These are phyloP conservation scores for Calcarius lapponicus DNA, from an alignment of 2,797 vertebrate genomes.

Conservation along the genomic window DNA sequence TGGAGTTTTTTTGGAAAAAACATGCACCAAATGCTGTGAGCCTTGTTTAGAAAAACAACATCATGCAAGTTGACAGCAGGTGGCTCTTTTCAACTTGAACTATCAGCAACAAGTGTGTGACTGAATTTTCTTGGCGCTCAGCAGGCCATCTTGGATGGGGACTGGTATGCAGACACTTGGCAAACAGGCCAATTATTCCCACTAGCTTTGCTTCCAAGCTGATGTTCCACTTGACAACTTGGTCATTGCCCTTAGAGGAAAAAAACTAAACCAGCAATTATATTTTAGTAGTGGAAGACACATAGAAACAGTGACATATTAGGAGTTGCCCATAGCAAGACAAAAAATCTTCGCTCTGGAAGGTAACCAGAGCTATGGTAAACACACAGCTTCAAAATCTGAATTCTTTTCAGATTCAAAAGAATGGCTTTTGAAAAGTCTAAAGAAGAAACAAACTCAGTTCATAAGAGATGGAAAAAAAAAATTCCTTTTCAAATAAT, in stretches of 20 bases:
- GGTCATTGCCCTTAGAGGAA: neutral
- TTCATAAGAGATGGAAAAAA: neutral
- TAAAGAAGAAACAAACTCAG: neutral
- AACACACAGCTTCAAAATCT: neutral
- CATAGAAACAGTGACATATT: neutral
- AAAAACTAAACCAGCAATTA: neutral
- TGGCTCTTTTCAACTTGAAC: neutral
- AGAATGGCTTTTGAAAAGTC: neutral
- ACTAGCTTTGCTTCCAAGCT: neutral
- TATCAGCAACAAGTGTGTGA: neutral
- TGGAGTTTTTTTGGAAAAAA: conserved; percentile 13
- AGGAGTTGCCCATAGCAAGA: neutral
- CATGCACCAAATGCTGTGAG: neutral
- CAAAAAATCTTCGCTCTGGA: neutral
- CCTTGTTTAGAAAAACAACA: neutral
- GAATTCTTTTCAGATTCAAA: too few species aligned
- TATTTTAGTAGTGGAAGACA: neutral
- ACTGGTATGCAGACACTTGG: neutral
- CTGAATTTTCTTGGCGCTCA: neutral
- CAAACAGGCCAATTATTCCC: neutral
- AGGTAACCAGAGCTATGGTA: neutral
- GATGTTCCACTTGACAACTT: neutral
- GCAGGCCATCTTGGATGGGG: neutral
- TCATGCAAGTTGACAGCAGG: neutral
- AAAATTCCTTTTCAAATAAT: neutral